Percentiles rank a stretch among this genome's conserved stretches.
phyloP scores from a whole-genome alignment of 2,888 invertebrate species.

The Drosophila meridionalis region DNA sequence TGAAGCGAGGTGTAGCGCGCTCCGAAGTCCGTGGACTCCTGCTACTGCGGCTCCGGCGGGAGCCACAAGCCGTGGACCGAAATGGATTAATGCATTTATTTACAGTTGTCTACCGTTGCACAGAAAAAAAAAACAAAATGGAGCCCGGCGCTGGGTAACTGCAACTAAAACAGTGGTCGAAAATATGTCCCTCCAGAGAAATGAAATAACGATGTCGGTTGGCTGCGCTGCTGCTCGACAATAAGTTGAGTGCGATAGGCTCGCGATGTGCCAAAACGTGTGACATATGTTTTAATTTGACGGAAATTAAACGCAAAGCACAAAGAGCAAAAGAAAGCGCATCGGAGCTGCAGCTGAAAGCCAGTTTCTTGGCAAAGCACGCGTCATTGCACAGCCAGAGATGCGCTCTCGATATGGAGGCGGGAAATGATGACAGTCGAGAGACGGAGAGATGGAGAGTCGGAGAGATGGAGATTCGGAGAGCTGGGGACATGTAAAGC shows the following conservation, averaged over 20 bases:
- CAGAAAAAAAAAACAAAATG: not conserved
- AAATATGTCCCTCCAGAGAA: conserved; percentile 56
- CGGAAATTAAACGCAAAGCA: conserved; percentile 56
- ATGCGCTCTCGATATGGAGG: conserved; percentile 12
- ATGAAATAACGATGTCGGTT: conserved; percentile 13
- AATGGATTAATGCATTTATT: conserved; percentile 45
- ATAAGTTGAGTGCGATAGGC: conserved; percentile 29
- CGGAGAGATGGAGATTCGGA: not conserved
- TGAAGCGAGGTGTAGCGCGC: conserved; percentile 55
- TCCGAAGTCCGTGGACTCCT: conserved; percentile 16
- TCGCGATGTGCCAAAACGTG: conserved; percentile 10
- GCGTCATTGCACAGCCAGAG: conserved; percentile 58
- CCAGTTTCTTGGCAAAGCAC: conserved; percentile 66
- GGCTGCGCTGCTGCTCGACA: not conserved
- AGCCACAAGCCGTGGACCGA: conserved; percentile 29
- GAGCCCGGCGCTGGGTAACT: not conserved
- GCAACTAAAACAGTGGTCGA: conserved; percentile 34
- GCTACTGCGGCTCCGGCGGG: conserved; percentile 28
- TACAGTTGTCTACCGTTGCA: conserved; percentile 26
- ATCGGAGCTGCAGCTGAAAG: conserved; percentile 32
- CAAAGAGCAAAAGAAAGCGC: conserved; percentile 12
- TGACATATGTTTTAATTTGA: conserved; percentile 64
- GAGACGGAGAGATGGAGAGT: conserved; percentile 12
- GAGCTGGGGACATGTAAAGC: conserved; percentile 33
- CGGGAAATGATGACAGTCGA: not conserved